Evolutionary conservation across 2,888 invertebrate genomes (phyloP), one percentile per base, ranked within the genome.

Genomic region (Eudasyphora cyanicolor): DNA sequence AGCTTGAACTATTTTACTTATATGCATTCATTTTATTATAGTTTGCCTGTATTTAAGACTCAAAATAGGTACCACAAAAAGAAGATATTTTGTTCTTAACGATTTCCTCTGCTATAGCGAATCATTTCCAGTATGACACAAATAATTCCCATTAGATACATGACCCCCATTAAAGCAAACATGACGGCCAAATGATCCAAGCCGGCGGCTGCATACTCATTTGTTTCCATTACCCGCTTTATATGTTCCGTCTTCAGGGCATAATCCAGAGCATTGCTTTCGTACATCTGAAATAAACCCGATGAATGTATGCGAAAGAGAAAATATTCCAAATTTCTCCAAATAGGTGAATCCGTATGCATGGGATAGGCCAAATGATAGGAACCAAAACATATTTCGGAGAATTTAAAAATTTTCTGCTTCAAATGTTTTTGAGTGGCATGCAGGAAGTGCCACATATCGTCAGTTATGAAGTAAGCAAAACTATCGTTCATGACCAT

Each of bases 391-490:
- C 82, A 78, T 2, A 77, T 82, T 5, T 82, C 21, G 10, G 74
- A 62, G 4, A 79, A 54, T 24, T 79, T 79, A 14, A 82, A 85
- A 5, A 60, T 35, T 3, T 85, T 85, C n/a, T 87, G 87, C 64
- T 87, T 86, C 32, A 89, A 54, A 29, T 88, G 87, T 6, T 81
- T 77, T 73, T 90, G 90, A 51, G 88, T 87, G 4, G 84, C 79
- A 6, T 88, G 79, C 10, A 90, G 73, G 29, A 89, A 89, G 35
- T 86, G 84, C 90, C 90, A 90, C 19, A 82, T 85, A 3, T 90
- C 88, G 17, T 87, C 87, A 8, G 89, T 89, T 0, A 87, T 84
- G 38, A 90, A 86, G 57, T 90, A 90, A 7, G 88, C 89, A 62
- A 79, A 89, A 2, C 88, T 87, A 7, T 49, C 86, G 35, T 90